Conservation (phyloP, 2,797 vertebrate species). For the Chelmon rostratus region DNA sequence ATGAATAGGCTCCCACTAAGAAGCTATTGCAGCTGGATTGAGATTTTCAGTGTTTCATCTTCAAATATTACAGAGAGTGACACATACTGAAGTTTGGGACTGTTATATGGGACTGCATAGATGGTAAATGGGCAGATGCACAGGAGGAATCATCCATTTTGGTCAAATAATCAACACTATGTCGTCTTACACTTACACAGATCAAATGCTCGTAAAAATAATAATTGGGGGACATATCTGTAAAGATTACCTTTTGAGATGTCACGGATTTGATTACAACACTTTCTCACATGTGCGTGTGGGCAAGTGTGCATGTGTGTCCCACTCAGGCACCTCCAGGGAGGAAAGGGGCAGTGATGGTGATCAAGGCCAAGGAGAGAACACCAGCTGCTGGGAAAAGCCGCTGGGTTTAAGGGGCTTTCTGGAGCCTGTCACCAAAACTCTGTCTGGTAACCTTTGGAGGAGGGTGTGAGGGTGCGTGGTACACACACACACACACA, state of each 20-base stretch:
- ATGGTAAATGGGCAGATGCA: slow-evolving; percentile 14
- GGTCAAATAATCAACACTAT: slow-evolving; percentile 26
- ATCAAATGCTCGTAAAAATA: slow-evolving; percentile 1
- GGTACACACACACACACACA: neutral
- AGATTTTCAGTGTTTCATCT: slow-evolving; percentile 11
- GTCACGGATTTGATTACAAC: slow-evolving; percentile 26
- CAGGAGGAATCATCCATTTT: slow-evolving; percentile 13
- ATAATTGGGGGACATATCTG: slow-evolving; percentile 10
- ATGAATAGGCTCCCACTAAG: neutral
- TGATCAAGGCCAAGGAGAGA: slow-evolving; percentile 76
- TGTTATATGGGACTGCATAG: slow-evolving; percentile 1
- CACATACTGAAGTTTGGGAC: neutral
- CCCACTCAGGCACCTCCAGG: slow-evolving; percentile 38
- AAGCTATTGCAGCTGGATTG: neutral
- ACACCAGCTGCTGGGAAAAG: slow-evolving; percentile 83
- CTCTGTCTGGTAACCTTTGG: slow-evolving; percentile 72
- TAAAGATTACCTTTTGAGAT: slow-evolving; percentile 31
- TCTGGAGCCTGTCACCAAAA: slow-evolving; percentile 80
- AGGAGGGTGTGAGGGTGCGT: slow-evolving; percentile 46
- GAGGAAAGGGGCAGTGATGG: slow-evolving; percentile 54
- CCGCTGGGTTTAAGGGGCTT: slow-evolving; percentile 80
- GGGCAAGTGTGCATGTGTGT: slow-evolving; percentile 18
- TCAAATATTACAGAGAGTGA: neutral
- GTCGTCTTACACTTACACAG: slow-evolving; percentile 1
- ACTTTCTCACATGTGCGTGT: slow-evolving; percentile 7